Conservation (phyloP, 2,797 vertebrate genomes). For the Cirrhinus molitorella region DNA sequence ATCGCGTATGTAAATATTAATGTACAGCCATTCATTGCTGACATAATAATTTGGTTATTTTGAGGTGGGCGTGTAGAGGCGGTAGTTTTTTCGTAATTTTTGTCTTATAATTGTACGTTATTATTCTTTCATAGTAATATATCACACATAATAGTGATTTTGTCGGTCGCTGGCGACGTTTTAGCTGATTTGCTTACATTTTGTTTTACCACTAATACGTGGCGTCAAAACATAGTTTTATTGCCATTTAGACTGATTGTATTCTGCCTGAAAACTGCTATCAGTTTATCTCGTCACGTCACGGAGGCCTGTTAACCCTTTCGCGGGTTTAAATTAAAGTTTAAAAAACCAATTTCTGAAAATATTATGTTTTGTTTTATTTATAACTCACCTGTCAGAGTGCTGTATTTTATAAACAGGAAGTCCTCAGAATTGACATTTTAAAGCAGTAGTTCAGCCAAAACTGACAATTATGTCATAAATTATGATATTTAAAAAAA, state of each 20-base stretch:
- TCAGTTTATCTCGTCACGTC: neutral
- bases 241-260: neutral
- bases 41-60: neutral
- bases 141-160: neutral
- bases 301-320: neutral
- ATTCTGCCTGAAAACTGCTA: no score
- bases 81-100: neutral
- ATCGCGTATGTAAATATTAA: neutral
- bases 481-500: no score
- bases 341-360: neutral
- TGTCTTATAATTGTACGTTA: neutral
- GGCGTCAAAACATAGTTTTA: neutral
- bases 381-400: neutral
- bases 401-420: neutral
- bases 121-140: neutral
- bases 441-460: no score
- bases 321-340: neutral
- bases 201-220: neutral
- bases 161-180: no score
- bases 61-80: neutral
- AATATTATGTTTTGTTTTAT: neutral
- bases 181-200: neutral
- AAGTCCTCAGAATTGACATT: neutral
- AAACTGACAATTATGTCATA: no score
- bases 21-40: neutral